Percentiles rank a stretch among this genome's conserved stretches.
Evolutionary conservation across 2,113 vertebrate species (phyloP).

Genomic region (Dromaius novaehollandiae): DNA sequence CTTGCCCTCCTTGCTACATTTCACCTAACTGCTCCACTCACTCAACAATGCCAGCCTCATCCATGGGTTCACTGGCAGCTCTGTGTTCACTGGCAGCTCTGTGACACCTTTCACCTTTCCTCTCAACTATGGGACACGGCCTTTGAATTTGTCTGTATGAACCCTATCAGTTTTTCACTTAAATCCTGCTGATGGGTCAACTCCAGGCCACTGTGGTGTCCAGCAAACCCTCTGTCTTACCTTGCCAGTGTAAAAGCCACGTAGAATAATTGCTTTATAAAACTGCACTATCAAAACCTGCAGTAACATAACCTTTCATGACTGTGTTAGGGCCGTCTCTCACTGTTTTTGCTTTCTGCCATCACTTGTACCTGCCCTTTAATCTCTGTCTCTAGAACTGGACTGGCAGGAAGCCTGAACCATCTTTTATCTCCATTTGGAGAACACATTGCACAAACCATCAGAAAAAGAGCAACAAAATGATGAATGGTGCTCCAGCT

Average conservation of each 20-base stretch:
- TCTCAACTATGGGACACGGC: background rate
- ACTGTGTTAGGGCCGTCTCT: background rate
- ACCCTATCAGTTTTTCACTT: background rate
- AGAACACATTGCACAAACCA: background rate
- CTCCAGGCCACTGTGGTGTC: background rate
- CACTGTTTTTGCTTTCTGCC: background rate
- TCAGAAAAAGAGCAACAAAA: background rate
- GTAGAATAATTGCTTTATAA: background rate
- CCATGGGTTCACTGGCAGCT: too few species aligned
- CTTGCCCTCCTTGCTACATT: background rate
- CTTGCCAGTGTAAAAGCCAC: background rate
- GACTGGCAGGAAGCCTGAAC: too few species aligned
- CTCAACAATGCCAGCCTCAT: background rate
- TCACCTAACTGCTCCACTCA: background rate
- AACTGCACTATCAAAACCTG: background rate
- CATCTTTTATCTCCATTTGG: background rate
- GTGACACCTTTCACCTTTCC: background rate
- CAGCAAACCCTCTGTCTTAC: background rate
- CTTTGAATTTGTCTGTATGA: background rate
- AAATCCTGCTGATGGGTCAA: background rate
- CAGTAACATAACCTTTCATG: background rate
- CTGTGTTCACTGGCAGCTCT: too few species aligned
- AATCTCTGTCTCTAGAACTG: too few species aligned
- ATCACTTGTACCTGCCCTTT: background rate
- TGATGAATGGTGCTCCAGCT: background rate